These are phyloP conservation scores for Pelecanoides urinatrix DNA, from an alignment of 2,113 vertebrate species.

Conservation along the genomic window DNA sequence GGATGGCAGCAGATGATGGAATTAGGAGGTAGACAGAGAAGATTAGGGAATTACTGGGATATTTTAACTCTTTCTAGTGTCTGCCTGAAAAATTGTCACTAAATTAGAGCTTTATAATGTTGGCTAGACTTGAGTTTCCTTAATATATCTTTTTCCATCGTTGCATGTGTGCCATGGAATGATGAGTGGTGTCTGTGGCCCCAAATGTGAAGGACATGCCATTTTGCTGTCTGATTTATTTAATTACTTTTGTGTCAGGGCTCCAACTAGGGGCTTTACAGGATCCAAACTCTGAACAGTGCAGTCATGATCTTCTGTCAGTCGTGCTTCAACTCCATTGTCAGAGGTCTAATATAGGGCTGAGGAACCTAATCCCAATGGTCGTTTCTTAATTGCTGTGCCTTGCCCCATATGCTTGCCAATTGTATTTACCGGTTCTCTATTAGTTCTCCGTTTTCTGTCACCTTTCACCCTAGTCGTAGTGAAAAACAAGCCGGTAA, in stretches of 20 bases:
- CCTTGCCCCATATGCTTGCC: neutral
- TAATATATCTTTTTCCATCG: neutral
- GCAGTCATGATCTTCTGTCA: slow-evolving; percentile 15
- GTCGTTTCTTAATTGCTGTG: neutral
- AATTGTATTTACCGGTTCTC: neutral
- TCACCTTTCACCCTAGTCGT: neutral
- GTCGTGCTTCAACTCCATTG: slow-evolving; percentile 1
- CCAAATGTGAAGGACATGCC: neutral
- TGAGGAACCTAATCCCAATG: neutral
- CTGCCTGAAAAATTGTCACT: neutral
- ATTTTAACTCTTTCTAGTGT: neutral
- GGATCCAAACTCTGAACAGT: neutral
- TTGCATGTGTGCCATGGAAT: neutral
- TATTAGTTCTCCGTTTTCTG: neutral
- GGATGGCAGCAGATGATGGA: neutral
- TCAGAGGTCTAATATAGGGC: neutral
- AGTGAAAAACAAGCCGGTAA: slow-evolving; percentile 7
- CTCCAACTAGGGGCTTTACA: neutral
- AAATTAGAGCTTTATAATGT: neutral
- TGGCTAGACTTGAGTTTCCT: neutral
- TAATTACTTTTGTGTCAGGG: slow-evolving; percentile 16
- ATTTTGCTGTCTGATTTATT: slow-evolving; percentile 22
- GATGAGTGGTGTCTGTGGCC: neutral
- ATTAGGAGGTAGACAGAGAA: neutral
- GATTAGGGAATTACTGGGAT: neutral